Evolutionary conservation across 2,797 vertebrate genomes (phyloP).

Genomic region (Sandelia bainsii): DNA sequence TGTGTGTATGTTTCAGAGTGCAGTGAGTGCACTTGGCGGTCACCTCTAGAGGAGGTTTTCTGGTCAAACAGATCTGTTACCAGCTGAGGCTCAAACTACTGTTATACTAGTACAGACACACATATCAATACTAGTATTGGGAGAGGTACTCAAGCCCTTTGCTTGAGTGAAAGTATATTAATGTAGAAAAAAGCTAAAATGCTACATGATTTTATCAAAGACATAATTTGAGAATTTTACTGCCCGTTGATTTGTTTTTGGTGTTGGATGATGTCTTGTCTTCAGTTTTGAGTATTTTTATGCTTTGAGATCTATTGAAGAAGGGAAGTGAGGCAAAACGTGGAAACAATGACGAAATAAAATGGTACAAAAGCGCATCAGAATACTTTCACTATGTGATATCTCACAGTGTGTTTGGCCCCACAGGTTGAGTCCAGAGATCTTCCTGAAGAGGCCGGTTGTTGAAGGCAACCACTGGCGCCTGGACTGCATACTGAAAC

Average conservation of each 20-base stretch:
- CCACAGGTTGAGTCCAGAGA: conserved; percentile 94
- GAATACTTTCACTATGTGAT: no score
- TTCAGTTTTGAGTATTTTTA: neutral
- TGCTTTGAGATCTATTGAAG: neutral
- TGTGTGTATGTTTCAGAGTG: conserved; percentile 20
- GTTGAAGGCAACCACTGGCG: conserved; percentile 97
- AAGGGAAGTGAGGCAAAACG: neutral
- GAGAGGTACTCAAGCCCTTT: no score
- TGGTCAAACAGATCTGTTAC: conserved; percentile 75
- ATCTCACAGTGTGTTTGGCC: conserved; percentile 7
- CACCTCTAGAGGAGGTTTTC: conserved; percentile 61
- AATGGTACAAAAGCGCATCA: neutral
- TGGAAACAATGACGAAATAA: no score
- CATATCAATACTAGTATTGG: neutral
- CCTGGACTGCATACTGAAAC: conserved; percentile 91
- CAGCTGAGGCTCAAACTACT: conserved; percentile 52
- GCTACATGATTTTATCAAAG: no score
- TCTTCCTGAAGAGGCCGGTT: conserved; percentile 96
- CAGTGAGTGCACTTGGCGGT: conserved; percentile 47
- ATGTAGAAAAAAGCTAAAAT: no score
- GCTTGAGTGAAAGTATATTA: no score
- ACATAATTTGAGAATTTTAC: no score
- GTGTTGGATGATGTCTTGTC: neutral
- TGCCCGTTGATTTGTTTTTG: no score
- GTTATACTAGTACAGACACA: conserved; percentile 29